Evolutionary conservation across 2,888 invertebrate genomes (phyloP), one percentile per base, ranked within the genome.

Genomic region (Coenonympha glycerion): DNA sequence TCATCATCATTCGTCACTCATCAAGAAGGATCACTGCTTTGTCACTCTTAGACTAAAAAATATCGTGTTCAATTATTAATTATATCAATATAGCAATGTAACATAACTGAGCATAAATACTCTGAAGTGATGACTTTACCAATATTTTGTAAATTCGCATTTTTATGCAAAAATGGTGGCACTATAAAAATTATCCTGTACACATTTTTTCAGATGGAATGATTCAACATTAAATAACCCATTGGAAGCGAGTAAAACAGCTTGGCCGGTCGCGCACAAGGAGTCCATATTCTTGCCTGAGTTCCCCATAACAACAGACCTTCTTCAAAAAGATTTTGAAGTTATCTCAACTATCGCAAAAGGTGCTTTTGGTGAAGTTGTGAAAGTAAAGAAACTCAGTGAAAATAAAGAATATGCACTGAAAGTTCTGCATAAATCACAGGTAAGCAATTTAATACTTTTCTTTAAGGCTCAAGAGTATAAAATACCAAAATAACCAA

Each of bases 291-390:
- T 97, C 80, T 88, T 95, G 56, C 96, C 97, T 50, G 95, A 96
- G 79, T 97, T 96, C 75, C 93, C 93, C 66, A 89, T 93, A 45
- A 90, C 89, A 58, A 89, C 90, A 37, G 87, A 90, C 34, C 76
- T 90, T 49, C 62, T 77, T 34, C 89, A 91, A 63, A 87, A 86
- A 58, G 90, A 90, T 60, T 92, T 90, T 70, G 76, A 90, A 80
- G 89, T 95, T 57, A 70, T 93, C 44, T 89, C 92, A 59, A 90
- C 92, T 53, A 91, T 97, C 69, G 93, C 95, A n/a, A 91, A 91
- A 68, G 97, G 98, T 55, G 94, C 96, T 15, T 98, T 95, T 79
- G 96, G 97, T 16, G 92, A 93, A 78, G 97, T 98, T 3, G 93
- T 93, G 66, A 93, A 93, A 89, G 95, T 94, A 9, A 83, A 88